Conservation (phyloP, 2,113 vertebrate genomes). For the Gallinago paraguaiae region DNA sequence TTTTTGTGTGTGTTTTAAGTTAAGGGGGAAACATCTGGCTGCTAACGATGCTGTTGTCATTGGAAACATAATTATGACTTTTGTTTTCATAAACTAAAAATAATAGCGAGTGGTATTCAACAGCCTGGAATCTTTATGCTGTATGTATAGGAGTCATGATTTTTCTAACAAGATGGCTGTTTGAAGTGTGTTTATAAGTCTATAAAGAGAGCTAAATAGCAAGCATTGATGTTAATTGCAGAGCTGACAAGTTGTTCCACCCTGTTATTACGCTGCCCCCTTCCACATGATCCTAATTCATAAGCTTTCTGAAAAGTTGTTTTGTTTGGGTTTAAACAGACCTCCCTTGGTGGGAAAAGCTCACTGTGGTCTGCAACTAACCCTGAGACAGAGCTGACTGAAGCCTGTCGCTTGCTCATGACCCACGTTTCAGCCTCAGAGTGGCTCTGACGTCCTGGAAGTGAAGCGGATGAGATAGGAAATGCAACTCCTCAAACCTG, state of each 20-base stretch:
- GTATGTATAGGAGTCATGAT: conserved; percentile 22
- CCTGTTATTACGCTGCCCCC: not conserved
- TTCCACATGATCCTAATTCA: conserved; percentile 14
- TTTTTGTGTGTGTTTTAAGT: conserved; percentile 9
- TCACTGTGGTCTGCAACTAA: not conserved
- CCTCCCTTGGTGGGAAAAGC: not conserved
- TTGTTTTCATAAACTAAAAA: conserved; percentile 55
- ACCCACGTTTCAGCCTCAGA: accelerated
- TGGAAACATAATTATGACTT: conserved; percentile 53
- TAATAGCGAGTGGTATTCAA: conserved; percentile 24
- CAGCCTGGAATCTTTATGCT: conserved; percentile 21
- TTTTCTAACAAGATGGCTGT: conserved; percentile 41
- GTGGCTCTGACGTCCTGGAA: not conserved
- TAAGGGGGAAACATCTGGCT: conserved; percentile 41
- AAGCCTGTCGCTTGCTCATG: accelerated
- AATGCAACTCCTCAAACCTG: not conserved
- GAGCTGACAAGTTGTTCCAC: conserved; percentile 17
- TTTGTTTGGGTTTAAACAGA: conserved; percentile 21
- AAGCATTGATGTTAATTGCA: conserved; percentile 40
- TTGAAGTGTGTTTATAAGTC: conserved; percentile 56
- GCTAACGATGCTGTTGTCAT: conserved; percentile 33
- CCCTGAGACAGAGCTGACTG: not conserved
- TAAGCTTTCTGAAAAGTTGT: not conserved
- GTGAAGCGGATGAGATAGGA: not conserved
- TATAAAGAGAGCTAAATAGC: conserved; percentile 45